phyloP scores from a whole-genome alignment of 2,113 vertebrate genomes.

The Hirundichthys speculiger region DNA sequence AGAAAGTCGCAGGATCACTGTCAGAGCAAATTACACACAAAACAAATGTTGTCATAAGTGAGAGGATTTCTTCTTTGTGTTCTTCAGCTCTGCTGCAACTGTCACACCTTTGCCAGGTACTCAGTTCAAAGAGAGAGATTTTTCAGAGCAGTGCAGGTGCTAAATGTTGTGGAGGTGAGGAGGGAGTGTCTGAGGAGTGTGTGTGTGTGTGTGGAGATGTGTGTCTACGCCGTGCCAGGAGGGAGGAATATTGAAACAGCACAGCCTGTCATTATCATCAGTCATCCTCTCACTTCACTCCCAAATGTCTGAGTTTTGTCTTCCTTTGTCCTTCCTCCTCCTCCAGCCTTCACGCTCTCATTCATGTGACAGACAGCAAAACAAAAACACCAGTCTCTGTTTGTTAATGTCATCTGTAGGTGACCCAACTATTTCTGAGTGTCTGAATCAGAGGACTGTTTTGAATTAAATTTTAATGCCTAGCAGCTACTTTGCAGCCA shows the following conservation, averaged over 20 bases:
- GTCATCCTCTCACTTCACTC: conserved; percentile 71
- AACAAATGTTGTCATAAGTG: conserved; percentile 59
- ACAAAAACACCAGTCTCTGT: conserved; percentile 63
- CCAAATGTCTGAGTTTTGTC: conserved; percentile 70
- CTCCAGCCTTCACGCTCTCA: conserved; percentile 48
- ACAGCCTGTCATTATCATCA: conserved; percentile 75
- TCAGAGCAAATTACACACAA: conserved; percentile 60
- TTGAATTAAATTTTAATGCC: conserved; percentile 76
- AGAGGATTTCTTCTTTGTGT: conserved; percentile 34
- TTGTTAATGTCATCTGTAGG: conserved; percentile 67
- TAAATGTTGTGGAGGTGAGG: conserved; percentile 61
- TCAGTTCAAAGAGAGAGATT: conserved; percentile 66
- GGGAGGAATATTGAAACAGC: conserved; percentile 75
- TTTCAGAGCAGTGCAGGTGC: conserved; percentile 57
- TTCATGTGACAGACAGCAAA: conserved; percentile 65
- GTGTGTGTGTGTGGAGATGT: conserved; percentile 34
- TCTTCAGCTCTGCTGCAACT: conserved; percentile 24
- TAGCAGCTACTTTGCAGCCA: conserved; percentile 60
- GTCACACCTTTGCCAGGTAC: conserved; percentile 47
- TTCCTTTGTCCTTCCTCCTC: conserved; percentile 70
- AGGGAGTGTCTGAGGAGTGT: conserved; percentile 54
- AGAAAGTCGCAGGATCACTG: conserved; percentile 58
- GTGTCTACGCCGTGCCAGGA: conserved; percentile 60
- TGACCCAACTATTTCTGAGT: conserved; percentile 69
- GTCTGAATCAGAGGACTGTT: conserved; percentile 71